phyloP scores from a whole-genome alignment of 2,888 invertebrate species.

The Microchrysa polita region DNA sequence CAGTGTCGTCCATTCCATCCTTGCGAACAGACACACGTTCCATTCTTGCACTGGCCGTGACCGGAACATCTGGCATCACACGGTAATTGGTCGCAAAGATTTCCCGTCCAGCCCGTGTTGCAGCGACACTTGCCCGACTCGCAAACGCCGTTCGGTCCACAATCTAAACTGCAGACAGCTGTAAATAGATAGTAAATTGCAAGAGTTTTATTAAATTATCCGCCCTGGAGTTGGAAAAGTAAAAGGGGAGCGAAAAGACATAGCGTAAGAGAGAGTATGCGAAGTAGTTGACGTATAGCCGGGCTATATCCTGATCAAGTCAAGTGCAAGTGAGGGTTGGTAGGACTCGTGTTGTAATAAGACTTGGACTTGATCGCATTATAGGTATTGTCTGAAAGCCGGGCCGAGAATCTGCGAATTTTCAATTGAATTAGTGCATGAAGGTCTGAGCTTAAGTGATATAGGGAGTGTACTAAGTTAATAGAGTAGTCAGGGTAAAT shows the following conservation, averaged over 20 bases:
- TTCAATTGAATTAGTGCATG: not conserved
- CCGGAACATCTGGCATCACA: constrained; percentile 93
- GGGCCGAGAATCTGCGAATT: not conserved
- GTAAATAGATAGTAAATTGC: constrained; percentile 52
- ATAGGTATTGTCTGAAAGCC: not conserved
- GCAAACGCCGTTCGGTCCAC: constrained; percentile 93
- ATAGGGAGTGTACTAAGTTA: no score
- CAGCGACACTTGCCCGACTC: constrained; percentile 92
- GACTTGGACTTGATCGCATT: not conserved
- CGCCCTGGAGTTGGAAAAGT: no score
- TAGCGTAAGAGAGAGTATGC: not conserved
- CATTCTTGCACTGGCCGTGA: constrained; percentile 97
- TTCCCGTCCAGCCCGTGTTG: constrained; percentile 92
- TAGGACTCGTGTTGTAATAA: no score
- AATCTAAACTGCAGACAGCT: constrained; percentile 93
- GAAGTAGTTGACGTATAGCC: no score
- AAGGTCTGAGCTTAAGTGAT: no score
- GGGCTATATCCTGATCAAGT: not conserved
- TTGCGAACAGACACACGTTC: constrained; percentile 95
- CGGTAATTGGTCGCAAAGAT: constrained; percentile 88
- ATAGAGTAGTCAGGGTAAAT: no score
- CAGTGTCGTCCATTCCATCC: constrained; percentile 99
- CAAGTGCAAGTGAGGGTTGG: no score
- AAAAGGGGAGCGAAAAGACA: not conserved
- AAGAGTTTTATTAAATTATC: constrained; percentile 38